A percentile compares a stretch with the other conserved stretches of the same genome.
phyloP scores from a whole-genome alignment of 1,140 invertebrate species.

The Solen grandis region DNA sequence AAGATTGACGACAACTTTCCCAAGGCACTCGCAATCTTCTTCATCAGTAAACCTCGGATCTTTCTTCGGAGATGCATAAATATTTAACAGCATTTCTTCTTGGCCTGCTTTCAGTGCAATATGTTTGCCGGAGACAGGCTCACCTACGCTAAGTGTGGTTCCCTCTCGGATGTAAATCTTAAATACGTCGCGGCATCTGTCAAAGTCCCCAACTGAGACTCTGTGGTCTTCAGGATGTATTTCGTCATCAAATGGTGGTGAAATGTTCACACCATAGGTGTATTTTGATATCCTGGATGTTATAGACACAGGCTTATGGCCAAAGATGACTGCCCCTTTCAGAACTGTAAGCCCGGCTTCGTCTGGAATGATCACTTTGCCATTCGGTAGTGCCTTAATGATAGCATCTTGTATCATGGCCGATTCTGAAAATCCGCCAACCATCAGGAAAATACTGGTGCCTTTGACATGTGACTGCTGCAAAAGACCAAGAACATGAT shows the following conservation, averaged over 20 bases:
- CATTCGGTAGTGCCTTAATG: slow-evolving; percentile 25
- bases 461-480: slow-evolving; percentile 28
- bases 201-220: slow-evolving; percentile 25
- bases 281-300: slow-evolving; percentile 51
- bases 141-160: slow-evolving; percentile 49
- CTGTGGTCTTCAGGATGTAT: slow-evolving; percentile 20
- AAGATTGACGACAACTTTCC: slow-evolving; percentile 46
- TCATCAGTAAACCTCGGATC: slow-evolving; percentile 38
- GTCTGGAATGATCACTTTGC: slow-evolving; percentile 54
- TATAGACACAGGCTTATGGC: slow-evolving; percentile 58
- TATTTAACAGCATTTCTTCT: slow-evolving; percentile 47
- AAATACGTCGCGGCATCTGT: slow-evolving; percentile 53
- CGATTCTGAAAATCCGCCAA: slow-evolving; percentile 63
- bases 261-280: slow-evolving; percentile 59
- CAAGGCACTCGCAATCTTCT: slow-evolving; percentile 35
- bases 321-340: slow-evolving; percentile 66
- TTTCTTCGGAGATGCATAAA: slow-evolving; percentile 34
- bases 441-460: slow-evolving; percentile 56
- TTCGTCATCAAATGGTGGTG: slow-evolving; percentile 26
- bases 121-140: slow-evolving; percentile 34
- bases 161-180: slow-evolving; percentile 57
- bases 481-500: slow-evolving; percentile 55
- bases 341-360: slow-evolving; percentile 58
- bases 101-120: slow-evolving; percentile 23
- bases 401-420: slow-evolving; percentile 45